phyloP scores from a whole-genome alignment of 2,888 invertebrate species.

The Pharmacophagus antenor region DNA sequence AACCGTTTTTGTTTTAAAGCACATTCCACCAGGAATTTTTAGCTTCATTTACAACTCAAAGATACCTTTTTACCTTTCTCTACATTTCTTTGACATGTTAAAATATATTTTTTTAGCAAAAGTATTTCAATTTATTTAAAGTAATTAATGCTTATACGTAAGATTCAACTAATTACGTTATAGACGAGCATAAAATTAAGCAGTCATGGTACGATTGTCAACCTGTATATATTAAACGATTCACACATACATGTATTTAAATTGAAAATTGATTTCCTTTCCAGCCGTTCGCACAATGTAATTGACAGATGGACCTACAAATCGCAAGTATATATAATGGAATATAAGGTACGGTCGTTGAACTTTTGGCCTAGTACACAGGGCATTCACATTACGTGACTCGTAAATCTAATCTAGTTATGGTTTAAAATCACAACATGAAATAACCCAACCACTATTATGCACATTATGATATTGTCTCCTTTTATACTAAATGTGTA shows the following conservation, averaged over 20 bases:
- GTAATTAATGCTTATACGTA: too few relatives aligned
- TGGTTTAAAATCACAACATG: slow-evolving; percentile 32
- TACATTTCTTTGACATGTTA: too few relatives aligned
- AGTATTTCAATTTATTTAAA: too few relatives aligned
- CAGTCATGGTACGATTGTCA: neutral
- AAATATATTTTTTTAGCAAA: too few relatives aligned
- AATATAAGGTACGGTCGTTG: slow-evolving; percentile 63
- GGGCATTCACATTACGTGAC: slow-evolving; percentile 38
- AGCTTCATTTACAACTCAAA: too few relatives aligned
- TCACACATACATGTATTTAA: neutral
- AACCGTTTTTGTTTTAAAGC: too few relatives aligned
- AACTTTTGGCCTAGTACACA: slow-evolving; percentile 52
- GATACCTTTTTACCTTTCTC: too few relatives aligned
- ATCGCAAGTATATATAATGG: slow-evolving; percentile 36
- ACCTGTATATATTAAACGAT: neutral
- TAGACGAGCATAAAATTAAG: neutral
- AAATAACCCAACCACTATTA: slow-evolving; percentile 10
- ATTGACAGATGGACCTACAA: slow-evolving; percentile 40
- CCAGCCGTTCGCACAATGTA: slow-evolving; percentile 24
- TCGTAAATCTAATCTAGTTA: slow-evolving; percentile 39
- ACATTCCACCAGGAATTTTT: too few relatives aligned
- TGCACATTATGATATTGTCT: slow-evolving; percentile 17
- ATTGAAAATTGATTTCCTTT: slow-evolving; percentile 23
- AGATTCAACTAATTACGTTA: neutral
- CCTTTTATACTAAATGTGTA: neutral